These are phyloP conservation scores for Ochropacha duplaris DNA, from an alignment of 2,888 invertebrate genomes.

Conservation along the genomic window DNA sequence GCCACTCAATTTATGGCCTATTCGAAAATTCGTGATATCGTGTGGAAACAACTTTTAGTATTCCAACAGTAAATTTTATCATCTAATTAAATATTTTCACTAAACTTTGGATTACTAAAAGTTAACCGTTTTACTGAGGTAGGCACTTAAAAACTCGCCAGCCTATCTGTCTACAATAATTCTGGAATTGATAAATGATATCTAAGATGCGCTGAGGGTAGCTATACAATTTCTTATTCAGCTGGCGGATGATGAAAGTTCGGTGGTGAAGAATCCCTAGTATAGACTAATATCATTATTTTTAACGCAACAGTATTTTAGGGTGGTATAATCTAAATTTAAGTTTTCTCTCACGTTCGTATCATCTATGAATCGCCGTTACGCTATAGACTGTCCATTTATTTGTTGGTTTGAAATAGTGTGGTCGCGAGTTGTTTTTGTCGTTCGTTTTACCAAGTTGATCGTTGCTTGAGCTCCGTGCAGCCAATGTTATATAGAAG, in stretches of 20 bases:
- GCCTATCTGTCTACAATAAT: constrained; percentile 15
- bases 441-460: constrained; percentile 31
- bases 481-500: constrained; percentile 15
- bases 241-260: constrained; percentile 37
- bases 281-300: constrained; percentile 80
- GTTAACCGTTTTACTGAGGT: constrained; percentile 27
- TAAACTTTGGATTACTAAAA: constrained; percentile 29
- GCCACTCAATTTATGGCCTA: constrained; percentile 28
- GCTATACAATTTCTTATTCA: not conserved
- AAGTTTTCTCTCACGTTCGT: constrained; percentile 60
- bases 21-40: constrained; percentile 33
- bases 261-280: constrained; percentile 44
- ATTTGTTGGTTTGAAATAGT: constrained; percentile 32
- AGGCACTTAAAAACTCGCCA: constrained; percentile 22
- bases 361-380: constrained; percentile 44
- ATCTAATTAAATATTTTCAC: constrained; percentile 16
- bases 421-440: constrained; percentile 36
- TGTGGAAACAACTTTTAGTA: constrained; percentile 37
- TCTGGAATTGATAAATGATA: constrained; percentile 7
- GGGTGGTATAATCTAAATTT: constrained; percentile 74
- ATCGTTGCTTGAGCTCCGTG: constrained; percentile 31
- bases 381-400: constrained; percentile 54
- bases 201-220: constrained; percentile 25
- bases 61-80: constrained; percentile 16
- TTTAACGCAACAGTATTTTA: constrained; percentile 82